Base-by-base conservation (phyloP, 2,113 vertebrate species). In the Clarias batrachus region DNA sequence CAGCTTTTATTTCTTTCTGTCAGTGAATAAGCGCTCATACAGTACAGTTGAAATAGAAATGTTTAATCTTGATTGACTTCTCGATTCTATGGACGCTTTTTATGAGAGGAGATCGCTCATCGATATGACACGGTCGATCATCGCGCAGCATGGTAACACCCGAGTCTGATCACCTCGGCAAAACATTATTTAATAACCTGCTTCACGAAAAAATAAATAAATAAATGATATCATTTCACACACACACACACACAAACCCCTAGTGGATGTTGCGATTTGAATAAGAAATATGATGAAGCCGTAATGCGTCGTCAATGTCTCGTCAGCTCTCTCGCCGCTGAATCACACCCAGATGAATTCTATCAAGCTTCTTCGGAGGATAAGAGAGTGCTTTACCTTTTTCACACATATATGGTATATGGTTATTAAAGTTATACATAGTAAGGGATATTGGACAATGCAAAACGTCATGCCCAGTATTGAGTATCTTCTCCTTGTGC, bases 311-410 rank as follows among this genome's bases (percentile, higher is more conserved):
- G 2, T 8, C 27, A 48, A 74, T 14, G 9, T 80, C 76, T n/a
- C n/a, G 10, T 71, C 52, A 48, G 56, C 37, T 86, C 30, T 8
- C 52, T 23, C 62, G 11, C 33, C 4, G 68, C 21, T 77, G 76
- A 86, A 80, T 81, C 62, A 85, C 84, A 59, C 27, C 52, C 70
- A 11, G 2, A 11, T 17, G 62, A 86, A 79, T 68, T 80, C 19
- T 68, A 80, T 59, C 33, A 54, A 48, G 63, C 48, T 68, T 37
- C 17, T 14, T 68, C 52, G 41, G 76, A 7, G 4, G 37, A 85
- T 85, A 56, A 57, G 30, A 27, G 17, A 14, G 68, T 12, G 11
- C 62, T 78, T 65, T 48, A 56, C 19, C 19, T 79, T 85, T 84
- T 30, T 74, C 71, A 25, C 33, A 37, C 33, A 37, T 3, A 37